Percentiles rank a stretch among this genome's conserved stretches.
Conservation (phyloP, 2,113 vertebrate genomes). For the Spermophilus dauricus region DNA sequence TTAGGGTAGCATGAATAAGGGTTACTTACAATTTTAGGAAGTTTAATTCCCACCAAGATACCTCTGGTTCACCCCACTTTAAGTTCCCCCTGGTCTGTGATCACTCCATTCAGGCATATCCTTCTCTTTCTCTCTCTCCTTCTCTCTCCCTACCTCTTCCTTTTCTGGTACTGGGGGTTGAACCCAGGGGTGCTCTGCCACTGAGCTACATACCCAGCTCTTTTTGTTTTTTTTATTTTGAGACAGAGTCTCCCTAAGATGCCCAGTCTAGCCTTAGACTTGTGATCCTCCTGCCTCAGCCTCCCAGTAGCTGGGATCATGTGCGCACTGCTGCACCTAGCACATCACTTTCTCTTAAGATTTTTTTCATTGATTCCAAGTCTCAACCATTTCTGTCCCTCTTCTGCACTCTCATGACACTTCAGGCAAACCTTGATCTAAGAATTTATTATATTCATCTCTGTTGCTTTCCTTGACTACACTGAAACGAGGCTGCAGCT, state of each 20-base stretch:
- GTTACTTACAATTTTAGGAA: background rate
- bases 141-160: too few relatives aligned
- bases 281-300: too few relatives aligned
- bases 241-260: too few relatives aligned
- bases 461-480: background rate
- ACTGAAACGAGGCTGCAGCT: background rate
- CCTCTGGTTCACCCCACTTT: background rate
- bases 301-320: too few relatives aligned
- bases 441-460: background rate
- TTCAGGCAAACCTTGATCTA: background rate
- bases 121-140: too few relatives aligned
- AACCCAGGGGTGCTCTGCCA: too few relatives aligned
- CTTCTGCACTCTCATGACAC: background rate
- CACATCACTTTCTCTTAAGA: background rate
- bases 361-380: background rate
- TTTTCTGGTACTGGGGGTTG: too few relatives aligned
- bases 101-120: background rate
- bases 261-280: too few relatives aligned
- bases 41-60: background rate
- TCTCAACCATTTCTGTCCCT: background rate
- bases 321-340: too few relatives aligned
- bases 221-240: too few relatives aligned
- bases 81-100: background rate
- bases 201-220: too few relatives aligned
- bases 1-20: background rate